Conservation (phyloP, 2,113 vertebrate species). For the Ranitomeya variabilis region DNA sequence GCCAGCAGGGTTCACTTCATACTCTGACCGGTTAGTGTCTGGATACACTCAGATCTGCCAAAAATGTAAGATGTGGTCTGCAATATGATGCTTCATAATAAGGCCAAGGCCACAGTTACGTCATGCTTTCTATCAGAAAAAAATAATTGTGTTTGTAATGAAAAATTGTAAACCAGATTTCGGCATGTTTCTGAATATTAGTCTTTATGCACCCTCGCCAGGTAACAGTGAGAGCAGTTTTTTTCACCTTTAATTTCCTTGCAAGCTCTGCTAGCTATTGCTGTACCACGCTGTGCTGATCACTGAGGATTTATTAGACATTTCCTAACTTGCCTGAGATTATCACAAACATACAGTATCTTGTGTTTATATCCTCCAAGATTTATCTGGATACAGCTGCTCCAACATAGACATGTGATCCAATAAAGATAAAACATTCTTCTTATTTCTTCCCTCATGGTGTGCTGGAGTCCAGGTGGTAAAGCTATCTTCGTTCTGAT, state of each 20-base stretch:
- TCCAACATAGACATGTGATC: neutral
- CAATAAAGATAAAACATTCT: neutral
- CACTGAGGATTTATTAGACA: neutral
- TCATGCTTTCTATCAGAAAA: neutral
- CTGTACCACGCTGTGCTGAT: constrained; percentile 16
- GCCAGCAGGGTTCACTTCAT: neutral
- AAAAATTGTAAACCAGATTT: neutral
- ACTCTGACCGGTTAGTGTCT: neutral
- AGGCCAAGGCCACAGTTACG: neutral
- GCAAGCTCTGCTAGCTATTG: neutral
- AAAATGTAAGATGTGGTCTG: neutral
- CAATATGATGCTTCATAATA: neutral
- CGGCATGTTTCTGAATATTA: neutral
- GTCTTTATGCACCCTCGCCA: neutral
- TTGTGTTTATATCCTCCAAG: neutral
- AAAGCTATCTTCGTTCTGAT: neutral
- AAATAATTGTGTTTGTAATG: neutral
- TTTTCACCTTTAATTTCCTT: neutral
- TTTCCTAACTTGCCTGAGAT: neutral
- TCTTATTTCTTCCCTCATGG: neutral
- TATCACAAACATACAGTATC: neutral
- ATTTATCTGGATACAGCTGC: neutral
- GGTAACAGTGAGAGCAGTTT: neutral
- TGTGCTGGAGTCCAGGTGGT: neutral
- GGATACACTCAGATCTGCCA: neutral